Evolutionary conservation across 2,113 vertebrate species (phyloP), one percentile per base, ranked within the genome.

Genomic region (Rhegmatorhina hoffmannsi): DNA sequence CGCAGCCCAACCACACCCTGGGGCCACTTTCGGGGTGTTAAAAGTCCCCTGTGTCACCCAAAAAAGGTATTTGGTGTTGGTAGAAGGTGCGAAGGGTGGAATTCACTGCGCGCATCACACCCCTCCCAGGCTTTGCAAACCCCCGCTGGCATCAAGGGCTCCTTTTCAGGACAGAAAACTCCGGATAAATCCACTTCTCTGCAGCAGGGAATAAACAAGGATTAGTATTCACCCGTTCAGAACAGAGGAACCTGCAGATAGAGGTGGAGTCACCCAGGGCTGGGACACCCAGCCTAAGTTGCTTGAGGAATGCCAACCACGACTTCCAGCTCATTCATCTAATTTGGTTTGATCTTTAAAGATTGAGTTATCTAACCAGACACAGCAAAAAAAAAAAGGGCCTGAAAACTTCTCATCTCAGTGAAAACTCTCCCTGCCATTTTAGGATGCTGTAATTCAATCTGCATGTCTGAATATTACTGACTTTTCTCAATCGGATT

Each of bases 221-320:
- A 94, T 95, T 83, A 95, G 93, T n/a, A 96, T 85, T 95, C 96
- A 92, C 89, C 84, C 67, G 14, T 58, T 91, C 47, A 2, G 28
- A 92, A 89, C 74, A 73, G 91, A 85, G 93, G n/a, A 95, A 90
- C 90, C 94, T 95, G 95, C 91, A 95, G 93, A 87, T 69, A 83
- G 93, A 95, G 91, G 90, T 94, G 94, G 90, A 91, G 85, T 14
- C 90, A 50, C 55, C 55, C 92, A 25, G n/a, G 1, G 82, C 90
- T 10, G 8, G 9, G 86, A 73, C 87, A 62, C 46, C 93, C 94
- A 94, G 91, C 72, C 90, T 58, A 92, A 95, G 87, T 81, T 86
- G 92, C 84, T 23, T 88, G 93, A 88, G 33, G 87, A 96, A 96
- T 94, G 92, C 87, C 93, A 93, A 94, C 96, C 19, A 83, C 13